Evolutionary conservation across 1,140 invertebrate species (phyloP).

Genomic region (Bursaphelenchus mucronatus): DNA sequence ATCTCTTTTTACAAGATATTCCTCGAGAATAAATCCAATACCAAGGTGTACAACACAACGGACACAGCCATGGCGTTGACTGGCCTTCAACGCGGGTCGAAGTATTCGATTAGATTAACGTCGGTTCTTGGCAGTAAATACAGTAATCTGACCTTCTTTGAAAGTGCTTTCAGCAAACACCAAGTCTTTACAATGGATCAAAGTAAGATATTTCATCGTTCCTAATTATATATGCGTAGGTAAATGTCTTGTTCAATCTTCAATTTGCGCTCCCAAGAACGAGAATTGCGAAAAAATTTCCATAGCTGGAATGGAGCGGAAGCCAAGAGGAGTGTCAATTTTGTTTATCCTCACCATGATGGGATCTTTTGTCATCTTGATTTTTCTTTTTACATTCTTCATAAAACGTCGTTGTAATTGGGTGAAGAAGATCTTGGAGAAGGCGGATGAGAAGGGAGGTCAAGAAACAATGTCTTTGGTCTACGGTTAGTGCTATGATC

Average conservation of each 20-base stretch:
- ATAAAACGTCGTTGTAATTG: conserved; percentile 33
- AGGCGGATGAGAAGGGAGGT: conserved; percentile 39
- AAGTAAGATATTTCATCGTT: conserved; percentile 15
- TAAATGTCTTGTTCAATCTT: conserved; percentile 47
- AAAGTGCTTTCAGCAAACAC: conserved; percentile 32
- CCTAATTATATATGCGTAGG: conserved; percentile 28
- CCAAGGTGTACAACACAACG: conserved; percentile 1
- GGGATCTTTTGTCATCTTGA: conserved; percentile 14
- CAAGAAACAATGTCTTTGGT: conserved; percentile 49
- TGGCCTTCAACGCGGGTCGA: neutral
- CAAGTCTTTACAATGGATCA: conserved; percentile 29
- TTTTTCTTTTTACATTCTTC: conserved; percentile 23
- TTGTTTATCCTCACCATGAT: conserved; percentile 16
- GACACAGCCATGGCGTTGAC: no score
- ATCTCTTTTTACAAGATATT: conserved; percentile 18
- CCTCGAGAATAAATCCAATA: conserved; percentile 10
- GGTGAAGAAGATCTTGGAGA: conserved; percentile 47
- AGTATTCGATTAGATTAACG: conserved; percentile 20
- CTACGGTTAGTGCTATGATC: conserved; percentile 42
- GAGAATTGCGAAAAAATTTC: conserved; percentile 31
- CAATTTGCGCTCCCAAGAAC: conserved; percentile 42
- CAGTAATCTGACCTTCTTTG: conserved; percentile 28
- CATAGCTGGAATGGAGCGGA: neutral
- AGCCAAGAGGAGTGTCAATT: conserved; percentile 7
- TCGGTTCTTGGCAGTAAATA: conserved; percentile 21